Conservation (phyloP, 2,888 invertebrate species). For the Ophonus ardosiacus region DNA sequence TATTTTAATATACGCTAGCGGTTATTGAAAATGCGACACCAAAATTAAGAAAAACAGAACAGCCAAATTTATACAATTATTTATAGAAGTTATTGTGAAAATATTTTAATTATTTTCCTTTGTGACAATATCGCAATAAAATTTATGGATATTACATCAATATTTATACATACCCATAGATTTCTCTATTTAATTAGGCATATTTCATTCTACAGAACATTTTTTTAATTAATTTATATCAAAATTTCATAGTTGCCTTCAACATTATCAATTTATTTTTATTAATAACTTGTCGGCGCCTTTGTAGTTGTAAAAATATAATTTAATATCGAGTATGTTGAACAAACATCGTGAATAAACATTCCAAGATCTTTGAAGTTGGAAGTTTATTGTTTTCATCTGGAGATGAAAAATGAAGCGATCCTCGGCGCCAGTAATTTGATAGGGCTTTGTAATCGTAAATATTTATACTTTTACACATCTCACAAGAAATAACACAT, state of each 20-base stretch:
- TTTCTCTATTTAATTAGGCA: background rate
- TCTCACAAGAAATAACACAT: background rate
- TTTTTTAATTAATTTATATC: background rate
- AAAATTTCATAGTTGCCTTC: background rate
- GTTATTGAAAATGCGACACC: too few species aligned
- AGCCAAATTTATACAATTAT: background rate
- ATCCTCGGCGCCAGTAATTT: conserved; percentile 13
- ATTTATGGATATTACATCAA: background rate
- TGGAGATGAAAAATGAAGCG: background rate
- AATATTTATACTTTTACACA: conserved; percentile 16
- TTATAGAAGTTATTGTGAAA: background rate
- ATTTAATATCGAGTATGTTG: background rate
- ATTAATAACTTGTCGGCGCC: background rate
- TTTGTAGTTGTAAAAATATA: background rate
- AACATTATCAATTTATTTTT: background rate
- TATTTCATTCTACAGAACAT: background rate
- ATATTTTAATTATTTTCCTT: background rate
- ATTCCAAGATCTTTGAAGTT: background rate
- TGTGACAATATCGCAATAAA: background rate
- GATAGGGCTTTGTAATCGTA: conserved; percentile 33
- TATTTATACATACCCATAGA: background rate
- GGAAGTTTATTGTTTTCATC: background rate
- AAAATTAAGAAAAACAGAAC: too few species aligned
- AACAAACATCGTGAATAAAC: background rate
- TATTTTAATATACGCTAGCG: too few species aligned